Conservation (phyloP, 1,140 invertebrate genomes). For the Sitodiplosis mosellana region DNA sequence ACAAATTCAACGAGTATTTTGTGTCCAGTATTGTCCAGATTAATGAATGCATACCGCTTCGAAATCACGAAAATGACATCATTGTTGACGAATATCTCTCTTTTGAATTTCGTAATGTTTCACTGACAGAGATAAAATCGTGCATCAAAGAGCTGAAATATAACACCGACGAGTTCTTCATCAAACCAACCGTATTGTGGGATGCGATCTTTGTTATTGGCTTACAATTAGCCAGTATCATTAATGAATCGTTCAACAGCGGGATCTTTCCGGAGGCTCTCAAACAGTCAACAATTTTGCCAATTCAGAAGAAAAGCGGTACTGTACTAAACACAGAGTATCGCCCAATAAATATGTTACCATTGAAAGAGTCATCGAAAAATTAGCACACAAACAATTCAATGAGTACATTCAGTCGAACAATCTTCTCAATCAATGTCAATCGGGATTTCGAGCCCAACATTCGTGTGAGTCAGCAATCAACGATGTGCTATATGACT, state of each 20-base stretch:
- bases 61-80: too few species aligned
- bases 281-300: background rate
- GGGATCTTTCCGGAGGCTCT: background rate
- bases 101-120: background rate
- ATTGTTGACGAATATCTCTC: too few species aligned
- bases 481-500: background rate
- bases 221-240: background rate
- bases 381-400: background rate
- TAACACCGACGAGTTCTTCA: background rate
- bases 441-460: background rate
- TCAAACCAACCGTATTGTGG: background rate
- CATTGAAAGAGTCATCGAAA: background rate
- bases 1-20: too few species aligned
- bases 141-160: background rate
- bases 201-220: background rate
- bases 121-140: background rate
- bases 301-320: background rate
- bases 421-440: background rate
- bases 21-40: too few species aligned
- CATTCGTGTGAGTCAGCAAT: background rate
- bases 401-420: background rate
- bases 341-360: background rate
- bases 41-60: too few species aligned
- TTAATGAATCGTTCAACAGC: background rate
- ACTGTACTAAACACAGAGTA: background rate